phyloP scores from a whole-genome alignment of 2,113 vertebrate genomes.

The Ictalurus furcatus region DNA sequence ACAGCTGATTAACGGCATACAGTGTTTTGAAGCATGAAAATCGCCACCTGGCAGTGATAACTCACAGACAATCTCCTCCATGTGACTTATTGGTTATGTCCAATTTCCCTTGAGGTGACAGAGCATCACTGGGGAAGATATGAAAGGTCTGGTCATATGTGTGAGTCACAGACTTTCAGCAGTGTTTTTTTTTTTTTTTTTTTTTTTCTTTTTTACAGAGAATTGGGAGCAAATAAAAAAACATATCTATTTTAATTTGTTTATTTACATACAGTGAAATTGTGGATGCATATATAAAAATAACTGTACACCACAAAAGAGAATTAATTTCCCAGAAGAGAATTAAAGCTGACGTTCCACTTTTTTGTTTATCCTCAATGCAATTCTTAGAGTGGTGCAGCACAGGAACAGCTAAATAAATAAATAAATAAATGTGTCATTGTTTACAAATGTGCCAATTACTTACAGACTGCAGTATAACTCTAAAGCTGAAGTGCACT shows the following conservation, averaged over 20 bases:
- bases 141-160: background rate
- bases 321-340: background rate
- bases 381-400: background rate
- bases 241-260: background rate
- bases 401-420: background rate
- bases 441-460: slow-evolving; percentile 17
- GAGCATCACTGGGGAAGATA: background rate
- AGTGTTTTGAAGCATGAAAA: background rate
- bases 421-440: background rate
- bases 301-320: background rate
- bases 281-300: background rate
- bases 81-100: background rate
- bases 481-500: background rate
- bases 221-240: background rate
- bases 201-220: background rate
- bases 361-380: background rate
- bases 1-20: slow-evolving; percentile 8
- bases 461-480: background rate
- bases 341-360: background rate
- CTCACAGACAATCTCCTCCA: background rate
- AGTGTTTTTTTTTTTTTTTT: background rate
- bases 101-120: background rate
- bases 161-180: background rate
- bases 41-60: background rate
- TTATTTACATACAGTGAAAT: background rate